phyloP scores from a whole-genome alignment of 2,888 invertebrate genomes.

The Drosophila eohydei region DNA sequence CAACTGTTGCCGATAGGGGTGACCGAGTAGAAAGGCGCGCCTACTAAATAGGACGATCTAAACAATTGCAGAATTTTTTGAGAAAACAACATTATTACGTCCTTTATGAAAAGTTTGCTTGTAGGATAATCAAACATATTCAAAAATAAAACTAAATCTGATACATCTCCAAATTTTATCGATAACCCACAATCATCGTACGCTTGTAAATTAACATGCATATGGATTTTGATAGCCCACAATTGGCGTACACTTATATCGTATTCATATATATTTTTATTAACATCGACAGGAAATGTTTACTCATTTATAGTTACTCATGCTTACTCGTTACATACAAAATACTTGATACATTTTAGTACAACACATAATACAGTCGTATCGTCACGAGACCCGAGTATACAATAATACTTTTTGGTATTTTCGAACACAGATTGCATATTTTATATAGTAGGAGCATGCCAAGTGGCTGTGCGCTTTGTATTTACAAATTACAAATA shows the following conservation, averaged over 20 bases:
- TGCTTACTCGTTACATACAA: background rate
- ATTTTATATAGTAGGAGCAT: slow-evolving; percentile 38
- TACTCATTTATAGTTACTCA: background rate
- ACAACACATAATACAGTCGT: slow-evolving; percentile 2
- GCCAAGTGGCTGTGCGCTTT: slow-evolving; percentile 50
- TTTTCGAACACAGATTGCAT: slow-evolving; percentile 33
- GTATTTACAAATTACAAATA: slow-evolving; percentile 31
- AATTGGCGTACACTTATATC: too few relatives aligned
- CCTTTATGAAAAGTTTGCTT: too few relatives aligned
- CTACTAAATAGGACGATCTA: too few relatives aligned
- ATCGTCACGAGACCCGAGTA: background rate
- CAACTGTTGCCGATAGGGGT: background rate
- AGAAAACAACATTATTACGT: too few relatives aligned
- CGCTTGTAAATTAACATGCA: too few relatives aligned
- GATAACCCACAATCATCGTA: background rate
- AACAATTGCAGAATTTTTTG: too few relatives aligned
- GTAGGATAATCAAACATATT: too few relatives aligned
- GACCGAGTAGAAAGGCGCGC: background rate
- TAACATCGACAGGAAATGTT: background rate
- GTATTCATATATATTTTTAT: too few relatives aligned
- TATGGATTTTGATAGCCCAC: too few relatives aligned
- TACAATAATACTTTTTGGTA: slow-evolving; percentile 22
- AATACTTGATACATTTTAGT: background rate
- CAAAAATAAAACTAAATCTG: too few relatives aligned
- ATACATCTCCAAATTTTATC: background rate